Conservation (phyloP, 2,113 vertebrate species). For the Stictonetta naevosa region DNA sequence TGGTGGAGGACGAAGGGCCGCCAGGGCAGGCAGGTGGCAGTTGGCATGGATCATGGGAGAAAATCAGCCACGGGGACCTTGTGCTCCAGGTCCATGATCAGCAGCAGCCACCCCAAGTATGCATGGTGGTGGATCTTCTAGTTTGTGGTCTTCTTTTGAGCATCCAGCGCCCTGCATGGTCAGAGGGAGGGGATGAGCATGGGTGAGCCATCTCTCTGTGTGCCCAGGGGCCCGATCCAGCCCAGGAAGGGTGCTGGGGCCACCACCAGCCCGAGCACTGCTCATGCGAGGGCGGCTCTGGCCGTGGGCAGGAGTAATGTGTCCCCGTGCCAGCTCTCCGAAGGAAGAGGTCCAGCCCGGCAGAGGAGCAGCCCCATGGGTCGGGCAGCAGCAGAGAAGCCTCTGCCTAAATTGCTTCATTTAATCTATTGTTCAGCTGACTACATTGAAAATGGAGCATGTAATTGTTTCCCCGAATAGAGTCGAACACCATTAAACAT, state of each 20-base stretch:
- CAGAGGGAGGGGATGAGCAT: rapidly evolving
- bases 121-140: neutral
- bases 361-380: neutral
- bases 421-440: slow-evolving; percentile 67
- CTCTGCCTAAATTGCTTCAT: slow-evolving; percentile 48
- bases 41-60: too few relatives aligned
- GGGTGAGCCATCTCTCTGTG: neutral
- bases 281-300: rapidly evolving
- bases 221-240: neutral
- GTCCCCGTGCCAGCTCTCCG: neutral
- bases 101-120: too few relatives aligned
- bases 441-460: slow-evolving; percentile 67
- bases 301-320: rapidly evolving
- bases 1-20: neutral
- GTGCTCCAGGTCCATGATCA: neutral
- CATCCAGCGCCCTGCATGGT: rapidly evolving
- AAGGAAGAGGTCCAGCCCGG: neutral
- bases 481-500: slow-evolving; percentile 54
- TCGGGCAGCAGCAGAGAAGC: neutral
- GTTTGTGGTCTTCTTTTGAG: neutral
- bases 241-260: rapidly evolving
- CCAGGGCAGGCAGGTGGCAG: neutral
- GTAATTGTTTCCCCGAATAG: slow-evolving; percentile 70
- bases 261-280: neutral
- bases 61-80: neutral